A percentile compares a stretch with the other conserved stretches of the same genome.
These are phyloP conservation scores for Phylloscopus collybita DNA, from an alignment of 2,797 vertebrate genomes.

Conservation along the genomic window DNA sequence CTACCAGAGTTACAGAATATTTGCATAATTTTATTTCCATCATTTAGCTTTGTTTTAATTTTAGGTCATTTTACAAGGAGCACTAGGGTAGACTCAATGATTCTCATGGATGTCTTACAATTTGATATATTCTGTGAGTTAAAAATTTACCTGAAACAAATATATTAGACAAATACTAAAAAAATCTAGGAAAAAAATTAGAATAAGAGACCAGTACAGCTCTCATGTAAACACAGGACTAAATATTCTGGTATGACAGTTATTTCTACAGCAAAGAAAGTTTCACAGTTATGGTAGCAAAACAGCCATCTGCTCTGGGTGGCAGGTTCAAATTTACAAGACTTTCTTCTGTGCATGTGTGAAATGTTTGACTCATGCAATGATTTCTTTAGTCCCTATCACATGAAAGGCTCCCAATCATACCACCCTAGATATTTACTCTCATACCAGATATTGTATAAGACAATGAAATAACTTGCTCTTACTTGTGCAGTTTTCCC, in stretches of 20 bases:
- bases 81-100: fast-evolving
- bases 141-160: neutral
- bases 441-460: neutral
- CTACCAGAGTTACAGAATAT: neutral
- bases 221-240: neutral
- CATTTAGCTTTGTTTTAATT: neutral
- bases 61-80: neutral
- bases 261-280: neutral
- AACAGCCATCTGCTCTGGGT: neutral
- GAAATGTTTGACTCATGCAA: neutral
- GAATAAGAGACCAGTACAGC: neutral
- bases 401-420: neutral
- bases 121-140: neutral
- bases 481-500: neutral
- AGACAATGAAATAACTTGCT: neutral
- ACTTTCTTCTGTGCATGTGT: neutral
- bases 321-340: neutral
- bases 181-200: neutral
- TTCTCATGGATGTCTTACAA: neutral
- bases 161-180: neutral
- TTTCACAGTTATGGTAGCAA: neutral
- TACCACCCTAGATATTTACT: neutral
- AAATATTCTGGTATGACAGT: neutral
- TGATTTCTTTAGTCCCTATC: neutral
- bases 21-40: neutral